phyloP scores from a whole-genome alignment of 1,140 invertebrate species.

The Aradophagus sp. region DNA sequence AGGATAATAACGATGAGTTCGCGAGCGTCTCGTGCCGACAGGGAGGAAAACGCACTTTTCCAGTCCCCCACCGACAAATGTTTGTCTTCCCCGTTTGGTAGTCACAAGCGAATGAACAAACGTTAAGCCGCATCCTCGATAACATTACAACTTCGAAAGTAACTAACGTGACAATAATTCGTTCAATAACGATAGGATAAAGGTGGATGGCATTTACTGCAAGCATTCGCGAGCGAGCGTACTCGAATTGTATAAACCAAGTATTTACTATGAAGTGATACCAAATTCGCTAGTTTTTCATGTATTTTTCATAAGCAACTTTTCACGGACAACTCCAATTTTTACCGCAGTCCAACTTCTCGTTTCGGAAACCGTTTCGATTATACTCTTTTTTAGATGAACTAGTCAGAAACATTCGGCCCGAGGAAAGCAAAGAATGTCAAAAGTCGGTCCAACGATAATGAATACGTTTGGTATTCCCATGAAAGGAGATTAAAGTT shows the following conservation, averaged over 20 bases:
- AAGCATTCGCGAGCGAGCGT: conserved; percentile 14
- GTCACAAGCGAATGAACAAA: background rate
- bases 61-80: conserved; percentile 9
- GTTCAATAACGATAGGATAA: conserved; percentile 40
- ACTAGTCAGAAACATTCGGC: conserved; percentile 7
- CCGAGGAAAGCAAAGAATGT: too few relatives aligned
- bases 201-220: conserved; percentile 26
- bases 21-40: too few relatives aligned
- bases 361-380: conserved; percentile 6
- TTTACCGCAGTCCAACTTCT: conserved; percentile 18
- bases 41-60: background rate
- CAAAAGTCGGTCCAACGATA: too few relatives aligned
- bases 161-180: conserved; percentile 48
- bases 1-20: too few relatives aligned
- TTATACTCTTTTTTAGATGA: conserved; percentile 8
- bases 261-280: conserved; percentile 18
- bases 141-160: conserved; percentile 41
- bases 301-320: conserved; percentile 42
- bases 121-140: conserved; percentile 2
- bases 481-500: too few relatives aligned
- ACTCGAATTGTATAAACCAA: conserved; percentile 14
- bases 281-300: conserved; percentile 34
- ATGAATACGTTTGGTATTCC: too few relatives aligned
- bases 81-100: conserved; percentile 2
- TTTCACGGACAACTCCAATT: conserved; percentile 20